phyloP scores from a whole-genome alignment of 2,797 vertebrate species.

The Decapterus maruadsi region DNA sequence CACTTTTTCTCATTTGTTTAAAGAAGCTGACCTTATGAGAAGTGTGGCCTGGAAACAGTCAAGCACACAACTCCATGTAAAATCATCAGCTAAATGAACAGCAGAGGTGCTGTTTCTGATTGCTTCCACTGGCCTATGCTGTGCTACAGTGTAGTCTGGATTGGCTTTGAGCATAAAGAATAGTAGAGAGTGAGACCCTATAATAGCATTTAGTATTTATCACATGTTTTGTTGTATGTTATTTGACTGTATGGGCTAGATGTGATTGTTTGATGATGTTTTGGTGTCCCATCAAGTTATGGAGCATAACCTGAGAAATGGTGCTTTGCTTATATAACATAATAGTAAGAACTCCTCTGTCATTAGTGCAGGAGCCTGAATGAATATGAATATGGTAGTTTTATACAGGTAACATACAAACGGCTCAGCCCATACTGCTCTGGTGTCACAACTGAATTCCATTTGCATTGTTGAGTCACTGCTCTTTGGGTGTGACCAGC shows the following conservation, averaged over 20 bases:
- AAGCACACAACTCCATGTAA: neutral
- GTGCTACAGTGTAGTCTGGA: neutral
- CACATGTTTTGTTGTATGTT: neutral
- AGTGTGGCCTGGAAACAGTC: neutral
- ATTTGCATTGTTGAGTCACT: constrained; percentile 66
- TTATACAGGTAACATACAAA: neutral
- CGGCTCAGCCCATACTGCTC: constrained; percentile 7
- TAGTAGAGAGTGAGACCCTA: neutral
- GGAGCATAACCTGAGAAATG: neutral
- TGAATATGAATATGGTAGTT: neutral
- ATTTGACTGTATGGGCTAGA: neutral
- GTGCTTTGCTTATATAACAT: neutral
- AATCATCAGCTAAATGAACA: neutral
- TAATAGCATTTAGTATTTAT: neutral
- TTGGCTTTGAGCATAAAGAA: neutral
- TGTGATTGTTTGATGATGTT: constrained; percentile 5
- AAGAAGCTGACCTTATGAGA: neutral
- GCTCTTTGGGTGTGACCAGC: constrained; percentile 74
- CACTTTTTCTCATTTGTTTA: neutral
- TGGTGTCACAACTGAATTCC: constrained; percentile 37
- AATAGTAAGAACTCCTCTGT: neutral
- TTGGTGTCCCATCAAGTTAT: neutral
- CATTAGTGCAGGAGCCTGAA: too few relatives aligned
- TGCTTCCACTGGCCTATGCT: neutral
- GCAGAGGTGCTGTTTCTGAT: neutral